These are phyloP conservation scores for Mastigias papua DNA, from an alignment of 30 jellyfish, hydroid and myxozoan genomes.

Conservation along the genomic window DNA sequence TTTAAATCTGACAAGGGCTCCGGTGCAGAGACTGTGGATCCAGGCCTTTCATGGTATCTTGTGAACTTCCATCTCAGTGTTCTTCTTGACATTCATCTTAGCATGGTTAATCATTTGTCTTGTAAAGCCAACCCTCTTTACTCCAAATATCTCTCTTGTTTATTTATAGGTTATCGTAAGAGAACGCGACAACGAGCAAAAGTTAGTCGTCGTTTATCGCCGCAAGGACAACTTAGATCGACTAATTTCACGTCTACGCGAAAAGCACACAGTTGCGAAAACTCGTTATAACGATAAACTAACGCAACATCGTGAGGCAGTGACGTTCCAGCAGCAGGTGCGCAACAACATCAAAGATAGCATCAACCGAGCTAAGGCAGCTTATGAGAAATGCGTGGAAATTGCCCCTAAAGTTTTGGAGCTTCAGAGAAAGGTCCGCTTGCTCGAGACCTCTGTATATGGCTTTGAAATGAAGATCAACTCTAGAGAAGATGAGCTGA, in stretches of 20 bases:
- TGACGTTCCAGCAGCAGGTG: slow-evolving; percentile 57
- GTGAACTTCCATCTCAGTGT: no score
- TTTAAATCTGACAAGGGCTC: no score
- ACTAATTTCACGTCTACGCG: slow-evolving; percentile 51
- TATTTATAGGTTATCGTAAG: slow-evolving; percentile 38
- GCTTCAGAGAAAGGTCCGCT: slow-evolving; percentile 62
- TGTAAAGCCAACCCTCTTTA: no score
- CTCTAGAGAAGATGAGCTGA: slow-evolving; percentile 61
- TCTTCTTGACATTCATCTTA: no score
- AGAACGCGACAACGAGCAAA: slow-evolving; percentile 69
- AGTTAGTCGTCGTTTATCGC: slow-evolving; percentile 65
- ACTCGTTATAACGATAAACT: slow-evolving; percentile 34
- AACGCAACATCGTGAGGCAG: slow-evolving; percentile 53
- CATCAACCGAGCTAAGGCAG: slow-evolving; percentile 64
- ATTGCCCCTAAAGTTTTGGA: slow-evolving; percentile 68
- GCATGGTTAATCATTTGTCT: no score
- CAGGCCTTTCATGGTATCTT: no score
- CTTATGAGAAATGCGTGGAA: slow-evolving; percentile 72
- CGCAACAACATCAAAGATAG: slow-evolving; percentile 56
- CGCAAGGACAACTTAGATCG: slow-evolving; percentile 73
- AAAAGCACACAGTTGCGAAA: slow-evolving; percentile 44
- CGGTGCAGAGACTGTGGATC: no score
- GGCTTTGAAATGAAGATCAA: slow-evolving; percentile 72
- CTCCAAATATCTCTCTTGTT: not conserved
- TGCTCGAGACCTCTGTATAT: slow-evolving; percentile 59